A percentile compares a stretch with the other conserved stretches of the same genome.
phyloP scores from a whole-genome alignment of 2,797 vertebrate genomes.

The Phaenicophaeus curvirostris region DNA sequence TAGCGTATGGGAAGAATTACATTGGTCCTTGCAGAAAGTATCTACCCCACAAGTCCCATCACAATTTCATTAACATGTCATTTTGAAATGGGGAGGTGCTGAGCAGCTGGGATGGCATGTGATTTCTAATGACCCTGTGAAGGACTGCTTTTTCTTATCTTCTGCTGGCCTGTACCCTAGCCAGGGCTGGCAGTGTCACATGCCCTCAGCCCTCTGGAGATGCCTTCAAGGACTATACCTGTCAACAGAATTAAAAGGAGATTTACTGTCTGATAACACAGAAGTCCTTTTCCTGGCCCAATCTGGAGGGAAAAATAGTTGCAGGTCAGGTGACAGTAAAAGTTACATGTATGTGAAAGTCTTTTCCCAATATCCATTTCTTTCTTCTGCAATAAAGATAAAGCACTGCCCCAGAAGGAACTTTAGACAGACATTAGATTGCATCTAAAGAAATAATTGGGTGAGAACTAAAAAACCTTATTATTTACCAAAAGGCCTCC shows the following conservation, averaged over 20 bases:
- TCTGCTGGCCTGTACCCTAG: not conserved
- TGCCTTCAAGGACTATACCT: not conserved
- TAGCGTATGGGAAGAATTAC: not conserved
- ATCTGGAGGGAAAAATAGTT: not conserved
- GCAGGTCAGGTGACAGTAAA: not conserved
- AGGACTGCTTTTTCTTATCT: not conserved
- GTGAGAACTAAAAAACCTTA: not conserved
- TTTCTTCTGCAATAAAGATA: not conserved
- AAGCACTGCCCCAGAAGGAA: not conserved
- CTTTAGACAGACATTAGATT: not conserved
- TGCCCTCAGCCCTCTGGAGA: not conserved
- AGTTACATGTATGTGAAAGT: not conserved
- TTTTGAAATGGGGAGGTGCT: not conserved
- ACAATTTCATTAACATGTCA: not conserved
- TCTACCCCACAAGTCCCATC: not conserved
- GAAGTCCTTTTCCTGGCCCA: not conserved
- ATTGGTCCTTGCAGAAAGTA: not conserved
- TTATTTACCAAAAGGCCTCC: slow-evolving; percentile 27
- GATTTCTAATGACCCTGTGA: not conserved
- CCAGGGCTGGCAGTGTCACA: not conserved
- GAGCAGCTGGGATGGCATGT: rapidly evolving
- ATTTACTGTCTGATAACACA: not conserved
- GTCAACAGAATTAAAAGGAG: not conserved
- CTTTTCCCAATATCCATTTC: not conserved
- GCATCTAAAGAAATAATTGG: slow-evolving; percentile 11